phyloP scores from a whole-genome alignment of 2,888 invertebrate genomes.

The Lottia gigantea region DNA sequence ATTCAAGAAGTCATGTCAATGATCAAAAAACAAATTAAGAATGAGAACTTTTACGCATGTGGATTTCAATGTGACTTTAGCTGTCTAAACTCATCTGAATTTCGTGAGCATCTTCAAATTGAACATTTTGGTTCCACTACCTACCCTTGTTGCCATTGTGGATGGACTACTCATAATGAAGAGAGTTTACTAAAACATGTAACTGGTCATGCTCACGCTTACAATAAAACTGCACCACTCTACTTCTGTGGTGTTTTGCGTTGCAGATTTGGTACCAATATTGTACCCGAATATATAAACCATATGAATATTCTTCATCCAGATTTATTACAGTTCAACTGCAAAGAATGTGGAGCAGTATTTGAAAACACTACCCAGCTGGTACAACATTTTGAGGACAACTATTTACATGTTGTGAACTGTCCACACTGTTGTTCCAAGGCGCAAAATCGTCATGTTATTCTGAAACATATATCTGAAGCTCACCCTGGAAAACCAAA shows the following conservation, averaged over 20 bases:
- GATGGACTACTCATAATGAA: slow-evolving; percentile 46
- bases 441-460: slow-evolving; percentile 41
- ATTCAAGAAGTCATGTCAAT: background rate
- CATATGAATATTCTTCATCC: slow-evolving; percentile 46
- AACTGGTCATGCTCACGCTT: slow-evolving; percentile 44
- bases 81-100: slow-evolving; percentile 42
- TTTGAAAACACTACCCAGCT: slow-evolving; percentile 39
- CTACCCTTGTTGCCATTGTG: slow-evolving; percentile 56
- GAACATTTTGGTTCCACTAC: slow-evolving; percentile 41
- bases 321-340: slow-evolving; percentile 38
- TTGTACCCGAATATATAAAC: slow-evolving; percentile 43
- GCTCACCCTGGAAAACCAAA: slow-evolving; percentile 53
- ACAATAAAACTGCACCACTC: slow-evolving; percentile 42
- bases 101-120: slow-evolving; percentile 43
- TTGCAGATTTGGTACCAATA: slow-evolving; percentile 54
- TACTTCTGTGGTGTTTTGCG: slow-evolving; percentile 49
- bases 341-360: slow-evolving; percentile 46
- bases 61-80: slow-evolving; percentile 54
- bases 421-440: slow-evolving; percentile 56
- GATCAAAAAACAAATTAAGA: slow-evolving; percentile 15
- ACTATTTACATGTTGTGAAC: slow-evolving; percentile 53
- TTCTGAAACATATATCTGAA: slow-evolving; percentile 47
- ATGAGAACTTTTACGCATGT: slow-evolving; percentile 50
- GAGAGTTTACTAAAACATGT: slow-evolving; percentile 53
- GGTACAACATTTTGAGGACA: slow-evolving; percentile 45